Conservation (phyloP, 1,140 invertebrate genomes). For the Cyphomyrmex costatus region DNA sequence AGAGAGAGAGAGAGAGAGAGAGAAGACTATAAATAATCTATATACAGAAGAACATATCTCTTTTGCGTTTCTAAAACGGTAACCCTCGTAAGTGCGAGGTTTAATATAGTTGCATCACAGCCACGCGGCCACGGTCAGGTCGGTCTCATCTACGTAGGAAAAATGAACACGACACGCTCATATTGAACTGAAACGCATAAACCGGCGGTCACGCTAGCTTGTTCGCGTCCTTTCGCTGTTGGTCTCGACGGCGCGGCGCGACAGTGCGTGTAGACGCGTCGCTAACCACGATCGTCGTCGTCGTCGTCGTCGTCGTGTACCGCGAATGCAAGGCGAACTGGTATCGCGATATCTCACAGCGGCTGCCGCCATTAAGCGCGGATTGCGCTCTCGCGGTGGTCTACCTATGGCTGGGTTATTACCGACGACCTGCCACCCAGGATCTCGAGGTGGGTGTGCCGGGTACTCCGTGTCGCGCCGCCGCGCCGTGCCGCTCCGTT, state of each 20-base stretch:
- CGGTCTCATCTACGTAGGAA: background rate
- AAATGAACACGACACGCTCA: background rate
- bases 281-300: slow-evolving; percentile 7
- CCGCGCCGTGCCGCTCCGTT: slow-evolving; percentile 67
- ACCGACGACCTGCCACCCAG: slow-evolving; percentile 80
- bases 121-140: background rate
- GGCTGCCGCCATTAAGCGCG: slow-evolving; percentile 79
- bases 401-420: slow-evolving; percentile 79
- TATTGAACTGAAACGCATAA: slow-evolving; percentile 43
- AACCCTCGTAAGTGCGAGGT: background rate
- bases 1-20: too few species aligned
- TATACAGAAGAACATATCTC: background rate
- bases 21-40: background rate
- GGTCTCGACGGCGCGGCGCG: slow-evolving; percentile 2
- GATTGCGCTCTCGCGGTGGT: slow-evolving; percentile 80
- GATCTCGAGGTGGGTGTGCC: slow-evolving; percentile 78
- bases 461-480: slow-evolving; percentile 43
- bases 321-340: slow-evolving; percentile 64
- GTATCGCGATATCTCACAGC: slow-evolving; percentile 78
- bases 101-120: background rate
- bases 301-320: slow-evolving; percentile 43
- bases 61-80: background rate
- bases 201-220: background rate
- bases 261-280: slow-evolving; percentile 62
- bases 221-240: slow-evolving; percentile 7